A percentile compares a stretch with the other conserved stretches of the same genome.
Evolutionary conservation across 1,140 invertebrate genomes (phyloP).

Genomic region (Asobara japonica): DNA sequence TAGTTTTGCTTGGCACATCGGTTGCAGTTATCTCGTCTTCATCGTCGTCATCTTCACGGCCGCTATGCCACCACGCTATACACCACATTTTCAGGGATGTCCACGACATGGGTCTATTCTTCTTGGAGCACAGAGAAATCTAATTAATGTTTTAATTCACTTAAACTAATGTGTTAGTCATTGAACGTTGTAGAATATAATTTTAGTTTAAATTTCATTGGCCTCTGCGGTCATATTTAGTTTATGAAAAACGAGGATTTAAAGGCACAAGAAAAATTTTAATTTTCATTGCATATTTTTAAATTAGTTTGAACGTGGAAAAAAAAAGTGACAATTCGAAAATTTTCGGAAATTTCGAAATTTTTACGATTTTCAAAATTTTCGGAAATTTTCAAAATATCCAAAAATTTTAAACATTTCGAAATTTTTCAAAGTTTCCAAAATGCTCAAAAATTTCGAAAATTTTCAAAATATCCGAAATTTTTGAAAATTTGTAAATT

Average conservation of each 20-base stretch:
- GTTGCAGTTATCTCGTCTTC: constrained; percentile 73
- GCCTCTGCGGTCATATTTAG: too few species aligned
- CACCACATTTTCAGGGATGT: constrained; percentile 79
- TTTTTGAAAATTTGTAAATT: too few species aligned
- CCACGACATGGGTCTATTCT: constrained; percentile 68
- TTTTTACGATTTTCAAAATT: not conserved
- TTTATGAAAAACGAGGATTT: too few species aligned
- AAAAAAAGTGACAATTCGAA: too few species aligned
- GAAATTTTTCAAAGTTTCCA: not conserved
- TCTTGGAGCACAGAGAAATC: constrained; percentile 45
- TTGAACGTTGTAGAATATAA: too few species aligned
- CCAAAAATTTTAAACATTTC: too few species aligned
- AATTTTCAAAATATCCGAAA: too few species aligned
- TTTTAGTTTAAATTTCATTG: too few species aligned
- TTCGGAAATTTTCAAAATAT: not conserved
- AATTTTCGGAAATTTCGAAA: not conserved
- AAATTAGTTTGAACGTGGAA: too few species aligned
- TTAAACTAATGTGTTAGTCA: not conserved
- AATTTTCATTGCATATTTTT: too few species aligned
- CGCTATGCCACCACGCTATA: constrained; percentile 87
- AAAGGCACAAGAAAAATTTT: too few species aligned
- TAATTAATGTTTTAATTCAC: not conserved
- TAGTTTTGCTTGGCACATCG: constrained; percentile 72
- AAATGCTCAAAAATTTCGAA: not conserved
- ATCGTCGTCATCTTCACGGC: constrained; percentile 81